phyloP scores from a whole-genome alignment of 2,113 vertebrate genomes.

The Stomatorhinus ivindoensis region DNA sequence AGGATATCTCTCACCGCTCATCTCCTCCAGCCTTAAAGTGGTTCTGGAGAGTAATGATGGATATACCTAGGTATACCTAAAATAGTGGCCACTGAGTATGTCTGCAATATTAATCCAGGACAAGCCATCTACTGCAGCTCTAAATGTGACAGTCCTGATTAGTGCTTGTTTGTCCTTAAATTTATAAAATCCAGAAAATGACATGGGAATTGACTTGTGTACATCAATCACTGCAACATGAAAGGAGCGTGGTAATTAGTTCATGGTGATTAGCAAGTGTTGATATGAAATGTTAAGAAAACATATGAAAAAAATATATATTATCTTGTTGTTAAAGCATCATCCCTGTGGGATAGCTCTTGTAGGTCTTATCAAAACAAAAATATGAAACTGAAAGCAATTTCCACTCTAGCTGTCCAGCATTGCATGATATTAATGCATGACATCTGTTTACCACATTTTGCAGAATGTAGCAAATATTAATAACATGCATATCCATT shows the following conservation, averaged over 20 bases:
- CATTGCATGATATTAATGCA: not conserved
- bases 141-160: slow-evolving; percentile 53
- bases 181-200: slow-evolving; percentile 55
- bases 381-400: slow-evolving; percentile 13
- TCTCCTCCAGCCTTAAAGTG: not conserved
- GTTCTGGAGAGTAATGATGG: not conserved
- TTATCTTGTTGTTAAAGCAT: slow-evolving; percentile 29
- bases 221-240: slow-evolving; percentile 61
- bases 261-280: slow-evolving; percentile 57
- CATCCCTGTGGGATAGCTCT: slow-evolving; percentile 37
- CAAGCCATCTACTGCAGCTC: slow-evolving; percentile 3
- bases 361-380: slow-evolving; percentile 37
- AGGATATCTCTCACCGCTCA: not conserved
- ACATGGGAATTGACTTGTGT: slow-evolving; percentile 60
- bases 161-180: slow-evolving; percentile 62
- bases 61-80: not conserved
- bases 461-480: slow-evolving; percentile 8
- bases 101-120: not conserved
- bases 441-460: slow-evolving; percentile 10
- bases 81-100: not conserved
- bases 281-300: slow-evolving; percentile 47
- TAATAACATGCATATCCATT: slow-evolving; percentile 10
- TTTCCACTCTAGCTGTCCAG: slow-evolving; percentile 1
- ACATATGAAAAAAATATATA: slow-evolving; percentile 33
- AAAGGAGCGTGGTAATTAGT: slow-evolving; percentile 62